Percentiles rank a stretch among this genome's conserved stretches.
Conservation (phyloP, 1,140 invertebrate genomes). For the Drosophila baimaii region DNA sequence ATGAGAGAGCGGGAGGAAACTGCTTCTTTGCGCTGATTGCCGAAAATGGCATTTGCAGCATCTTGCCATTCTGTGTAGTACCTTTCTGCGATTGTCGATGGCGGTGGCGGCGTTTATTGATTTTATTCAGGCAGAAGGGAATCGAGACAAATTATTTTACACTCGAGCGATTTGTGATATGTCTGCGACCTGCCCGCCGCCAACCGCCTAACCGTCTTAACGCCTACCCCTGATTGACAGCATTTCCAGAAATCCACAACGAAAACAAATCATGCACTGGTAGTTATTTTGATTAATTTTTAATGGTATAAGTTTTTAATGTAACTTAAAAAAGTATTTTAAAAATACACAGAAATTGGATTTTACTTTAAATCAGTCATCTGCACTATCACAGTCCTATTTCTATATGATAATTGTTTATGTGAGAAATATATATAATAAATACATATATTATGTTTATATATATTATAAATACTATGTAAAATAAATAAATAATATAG, state of each 20-base stretch:
- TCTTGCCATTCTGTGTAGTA: conserved; percentile 19
- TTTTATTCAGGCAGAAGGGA: conserved; percentile 61
- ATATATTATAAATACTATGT: too few species aligned
- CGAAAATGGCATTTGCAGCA: conserved; percentile 57
- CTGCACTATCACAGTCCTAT: too few species aligned
- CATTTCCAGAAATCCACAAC: conserved; percentile 34
- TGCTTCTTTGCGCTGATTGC: conserved; percentile 27
- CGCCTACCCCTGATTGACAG: conserved; percentile 52
- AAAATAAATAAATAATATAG: too few species aligned
- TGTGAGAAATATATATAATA: too few species aligned
- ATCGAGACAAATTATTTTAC: conserved; percentile 80
- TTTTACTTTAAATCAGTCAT: too few species aligned
- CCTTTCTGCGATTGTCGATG: conserved; percentile 23
- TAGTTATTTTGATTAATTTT: not conserved
- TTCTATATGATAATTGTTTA: too few species aligned
- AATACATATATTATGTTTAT: too few species aligned
- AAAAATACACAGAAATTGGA: not conserved
- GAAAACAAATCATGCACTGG: conserved; percentile 16
- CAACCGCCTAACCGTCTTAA: conserved; percentile 26
- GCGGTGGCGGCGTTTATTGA: conserved; percentile 48
- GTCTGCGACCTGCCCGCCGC: conserved; percentile 57
- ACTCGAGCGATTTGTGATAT: conserved; percentile 70
- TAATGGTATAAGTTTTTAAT: not conserved
- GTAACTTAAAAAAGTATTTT: not conserved
- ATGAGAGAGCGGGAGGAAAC: conserved; percentile 34